Evolutionary conservation across 2,797 vertebrate genomes (phyloP).

Genomic region (Tenualosa ilisha): DNA sequence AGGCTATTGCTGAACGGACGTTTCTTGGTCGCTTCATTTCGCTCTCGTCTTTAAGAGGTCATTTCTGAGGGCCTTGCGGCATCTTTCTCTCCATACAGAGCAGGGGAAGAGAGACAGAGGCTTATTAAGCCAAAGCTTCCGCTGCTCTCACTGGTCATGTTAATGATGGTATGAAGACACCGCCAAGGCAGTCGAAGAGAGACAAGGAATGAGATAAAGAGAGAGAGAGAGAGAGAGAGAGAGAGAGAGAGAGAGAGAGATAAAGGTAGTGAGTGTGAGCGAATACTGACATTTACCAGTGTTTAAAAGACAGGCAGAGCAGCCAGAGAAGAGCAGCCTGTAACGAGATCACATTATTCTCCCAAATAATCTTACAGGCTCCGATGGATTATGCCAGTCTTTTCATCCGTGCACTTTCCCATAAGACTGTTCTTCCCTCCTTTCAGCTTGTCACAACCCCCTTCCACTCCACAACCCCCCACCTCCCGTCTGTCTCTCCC

Average conservation of each 20-base stretch:
- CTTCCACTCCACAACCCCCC: background rate
- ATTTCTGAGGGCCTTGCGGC: constrained; percentile 3
- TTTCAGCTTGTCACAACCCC: background rate
- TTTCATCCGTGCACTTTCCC: constrained; percentile 18
- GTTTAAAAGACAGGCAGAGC: constrained; percentile 43
- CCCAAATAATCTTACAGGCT: constrained; percentile 41
- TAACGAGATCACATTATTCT: constrained; percentile 47
- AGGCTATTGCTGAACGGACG: background rate
- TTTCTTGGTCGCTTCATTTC: constrained; percentile 36
- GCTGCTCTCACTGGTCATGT: background rate
- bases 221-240: constrained; percentile 23
- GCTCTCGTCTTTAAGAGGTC: constrained; percentile 40
- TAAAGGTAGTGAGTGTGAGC: background rate
- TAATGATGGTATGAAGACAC: background rate
- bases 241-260: constrained; percentile 28
- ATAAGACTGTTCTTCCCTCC: background rate
- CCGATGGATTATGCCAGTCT: constrained; percentile 32
- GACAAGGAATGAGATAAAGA: constrained; percentile 34
- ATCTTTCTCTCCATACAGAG: too few species aligned
- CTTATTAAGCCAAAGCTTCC: constrained; percentile 2
- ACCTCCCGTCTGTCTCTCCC: too few species aligned
- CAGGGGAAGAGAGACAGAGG: background rate
- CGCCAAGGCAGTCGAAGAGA: constrained; percentile 8
- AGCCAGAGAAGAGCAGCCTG: constrained; percentile 33
- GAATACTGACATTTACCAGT: constrained; percentile 46